Evolutionary conservation across 2,888 invertebrate genomes (phyloP), one percentile per base, ranked within the genome.

Genomic region (Galeopsomyia nigrocyanea): DNA sequence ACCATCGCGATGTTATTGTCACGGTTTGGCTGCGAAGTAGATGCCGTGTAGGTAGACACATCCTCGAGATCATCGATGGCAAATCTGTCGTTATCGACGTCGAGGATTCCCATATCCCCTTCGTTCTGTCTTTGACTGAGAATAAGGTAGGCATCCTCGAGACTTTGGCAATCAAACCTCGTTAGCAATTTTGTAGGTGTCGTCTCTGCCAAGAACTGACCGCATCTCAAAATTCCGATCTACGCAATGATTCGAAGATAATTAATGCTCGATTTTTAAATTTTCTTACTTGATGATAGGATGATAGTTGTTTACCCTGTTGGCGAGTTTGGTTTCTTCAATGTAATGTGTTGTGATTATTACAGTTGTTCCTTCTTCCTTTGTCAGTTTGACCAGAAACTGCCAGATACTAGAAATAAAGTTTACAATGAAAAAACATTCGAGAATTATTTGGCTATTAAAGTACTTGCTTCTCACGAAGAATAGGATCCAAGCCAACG

Each of bases 321-420:
- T 90, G 3, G 95, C 94, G 83, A 93, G 92, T 81, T 92, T 91
- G 3, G 96, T 94, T 87, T 97, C 97, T 84, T 97, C 97, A 73
- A 97, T 96, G 82, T 97, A 97, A 87, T 97, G 97, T 16, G 97
- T 97, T 0, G 97, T 97, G 71, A 97, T 95, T 72, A 97, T 92
- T 66, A 97, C 93, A 9, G 97, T 93, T 73, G 92, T 91, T 47
- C 92, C 91, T 56, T 90, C 89, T 78, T 89, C 89, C 75, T 90
- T 88, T 0, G 95, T 92, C 68, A 95, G 88, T 74, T 92, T 91
- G 5, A 92, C 89, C 68, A 97, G 88, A 86, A 94, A 93, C 75
- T 93, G 90, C 97, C 97, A 97, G 82, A 97, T 97, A 82, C 96
- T 96, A 86, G 60, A 88, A 84, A 31, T 31, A 31, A 31, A 31